Evolutionary conservation across 2,888 invertebrate species (phyloP).

Genomic region (Hyposoter dolosus): DNA sequence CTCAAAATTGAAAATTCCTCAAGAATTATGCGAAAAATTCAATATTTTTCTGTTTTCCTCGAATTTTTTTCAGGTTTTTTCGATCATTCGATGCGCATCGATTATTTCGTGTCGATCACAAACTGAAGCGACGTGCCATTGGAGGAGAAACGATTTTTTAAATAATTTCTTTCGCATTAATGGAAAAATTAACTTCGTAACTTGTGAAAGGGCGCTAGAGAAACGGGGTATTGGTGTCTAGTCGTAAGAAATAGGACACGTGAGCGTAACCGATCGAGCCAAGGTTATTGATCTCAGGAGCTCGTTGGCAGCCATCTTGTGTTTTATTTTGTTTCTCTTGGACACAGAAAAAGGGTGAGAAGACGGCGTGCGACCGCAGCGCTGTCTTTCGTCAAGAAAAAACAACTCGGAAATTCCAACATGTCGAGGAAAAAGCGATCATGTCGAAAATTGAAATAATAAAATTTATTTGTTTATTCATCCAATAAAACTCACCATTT

Average conservation of each 20-base stretch:
- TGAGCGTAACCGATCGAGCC: conserved; percentile 44
- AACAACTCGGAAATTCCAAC: conserved; percentile 38
- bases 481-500: conserved; percentile 72
- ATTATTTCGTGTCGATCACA: not conserved
- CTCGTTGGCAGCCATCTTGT: conserved; percentile 43
- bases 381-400: conserved; percentile 30
- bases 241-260: conserved; percentile 44
- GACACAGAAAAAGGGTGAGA: conserved; percentile 7
- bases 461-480: conserved; percentile 22
- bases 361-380: conserved; percentile 43
- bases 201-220: conserved; percentile 7
- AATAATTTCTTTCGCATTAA: not conserved
- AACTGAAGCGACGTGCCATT: not conserved
- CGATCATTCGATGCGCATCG: not conserved
- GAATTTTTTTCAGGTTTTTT: not conserved
- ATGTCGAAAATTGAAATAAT: not conserved
- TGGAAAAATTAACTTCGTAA: not conserved
- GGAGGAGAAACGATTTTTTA: not conserved
- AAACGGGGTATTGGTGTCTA: conserved; percentile 17
- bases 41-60: not conserved
- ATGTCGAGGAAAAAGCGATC: conserved; percentile 30
- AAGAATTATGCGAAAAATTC: not conserved
- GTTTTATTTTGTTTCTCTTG: conserved; percentile 16
- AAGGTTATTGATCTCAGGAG: conserved; percentile 67
- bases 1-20: not conserved